Base-by-base conservation (phyloP, 2,888 invertebrate genomes). In the Mythimna albipuncta region DNA sequence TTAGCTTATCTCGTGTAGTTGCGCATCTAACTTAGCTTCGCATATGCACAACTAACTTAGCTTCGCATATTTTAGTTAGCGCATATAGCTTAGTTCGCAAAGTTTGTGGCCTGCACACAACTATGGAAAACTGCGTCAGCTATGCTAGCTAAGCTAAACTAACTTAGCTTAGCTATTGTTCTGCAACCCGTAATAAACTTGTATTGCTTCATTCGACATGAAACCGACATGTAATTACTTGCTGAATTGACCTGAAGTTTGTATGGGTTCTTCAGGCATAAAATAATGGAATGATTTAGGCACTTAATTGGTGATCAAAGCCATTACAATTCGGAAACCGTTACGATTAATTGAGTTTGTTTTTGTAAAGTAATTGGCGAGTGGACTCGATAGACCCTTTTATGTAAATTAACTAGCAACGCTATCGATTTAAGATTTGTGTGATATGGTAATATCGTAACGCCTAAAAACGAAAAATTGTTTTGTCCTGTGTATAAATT, bases 191-290 rank as follows among this genome's bases (percentile, higher is more conserved):
- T 26, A 26, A 26, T 26, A 26, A 26, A 38, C 26, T 75, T 78
- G 19, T 79, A 62, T 50, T 41, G 50, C 61, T 80, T 80, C 57
- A 75, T 69, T 75, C 52, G 47, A 65, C 61, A 59, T 19, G 35
- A 55, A 64, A 61, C 55, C 79, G 74, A 50, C 69, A 35, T 19
- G 50, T 63, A 70, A 70, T 78, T 63, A 70, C 26, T 65, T 38
- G 52, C n/a, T 62, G 47, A 62, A 75, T 21, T 44, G 26, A 21
- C n/a, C 58, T 63, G 58, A 65, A 80, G 70, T 63, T 35, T 66
- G 63, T 50, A 76, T 55, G 65, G 62, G 65, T 75, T 70, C 69
- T 35, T 59, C 19, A 55, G 41, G n/a, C 52, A 54, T 57, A 38
- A 10, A 59, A 57, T 64, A 64, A 69, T 74, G 26, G 50, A 19